Conservation (phyloP, 2,888 invertebrate species). For the Nomada ruficornis region DNA sequence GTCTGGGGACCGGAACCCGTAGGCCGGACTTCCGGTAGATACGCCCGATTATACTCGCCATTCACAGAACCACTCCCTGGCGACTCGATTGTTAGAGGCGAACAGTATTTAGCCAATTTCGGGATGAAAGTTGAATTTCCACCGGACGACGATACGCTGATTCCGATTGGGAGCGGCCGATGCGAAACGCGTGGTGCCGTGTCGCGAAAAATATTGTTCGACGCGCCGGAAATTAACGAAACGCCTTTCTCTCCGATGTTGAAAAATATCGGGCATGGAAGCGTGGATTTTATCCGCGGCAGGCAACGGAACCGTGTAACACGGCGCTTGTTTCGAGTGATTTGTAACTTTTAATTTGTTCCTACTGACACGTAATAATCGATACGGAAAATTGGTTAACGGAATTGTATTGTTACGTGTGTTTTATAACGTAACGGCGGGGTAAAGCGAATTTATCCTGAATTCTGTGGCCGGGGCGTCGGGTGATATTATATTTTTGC, state of each 20-base stretch:
- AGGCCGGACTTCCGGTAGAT: slow-evolving; percentile 84
- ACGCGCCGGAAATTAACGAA: slow-evolving; percentile 45
- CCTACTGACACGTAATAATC: background rate
- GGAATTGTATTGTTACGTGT: no score
- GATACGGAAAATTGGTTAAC: background rate
- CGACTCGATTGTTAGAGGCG: slow-evolving; percentile 64
- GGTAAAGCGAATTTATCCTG: no score
- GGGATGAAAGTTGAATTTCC: slow-evolving; percentile 61
- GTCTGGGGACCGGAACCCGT: slow-evolving; percentile 82
- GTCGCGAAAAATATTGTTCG: slow-evolving; percentile 40
- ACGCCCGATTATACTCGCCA: slow-evolving; percentile 77
- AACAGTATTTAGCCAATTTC: slow-evolving; percentile 64
- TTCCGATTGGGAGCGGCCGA: slow-evolving; percentile 41
- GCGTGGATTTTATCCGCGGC: background rate
- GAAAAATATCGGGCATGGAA: background rate
- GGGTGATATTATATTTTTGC: no score
- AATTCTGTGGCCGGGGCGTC: no score
- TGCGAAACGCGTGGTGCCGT: slow-evolving; percentile 30
- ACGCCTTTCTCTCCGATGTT: slow-evolving; percentile 11
- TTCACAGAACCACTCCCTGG: slow-evolving; percentile 72
- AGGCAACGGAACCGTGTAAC: background rate
- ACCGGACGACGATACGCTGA: slow-evolving; percentile 33
- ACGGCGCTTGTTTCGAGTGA: background rate
- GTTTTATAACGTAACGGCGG: no score
- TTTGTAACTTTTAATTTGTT: slow-evolving; percentile 25